Percentiles rank a stretch among this genome's conserved stretches.
Conservation (phyloP, 64 coral and sea anemone species). For the Hydrozoanthus tunicans region DNA sequence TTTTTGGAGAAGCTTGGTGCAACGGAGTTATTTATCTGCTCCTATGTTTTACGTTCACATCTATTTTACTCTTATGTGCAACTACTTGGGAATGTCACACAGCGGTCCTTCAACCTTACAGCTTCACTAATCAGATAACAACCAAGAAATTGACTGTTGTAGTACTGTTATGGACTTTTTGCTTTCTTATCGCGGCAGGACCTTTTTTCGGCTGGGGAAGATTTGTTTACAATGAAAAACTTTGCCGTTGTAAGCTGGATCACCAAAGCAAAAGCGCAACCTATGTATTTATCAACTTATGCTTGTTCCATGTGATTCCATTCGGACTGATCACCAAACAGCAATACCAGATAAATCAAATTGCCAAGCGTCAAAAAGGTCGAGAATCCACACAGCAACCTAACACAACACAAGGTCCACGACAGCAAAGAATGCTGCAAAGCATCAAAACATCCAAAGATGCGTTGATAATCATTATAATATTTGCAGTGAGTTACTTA, state of each 20-base stretch:
- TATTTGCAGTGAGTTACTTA: slow-evolving; percentile 25
- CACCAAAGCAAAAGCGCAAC: not conserved
- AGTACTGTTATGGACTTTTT: not conserved
- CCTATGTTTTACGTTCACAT: not conserved
- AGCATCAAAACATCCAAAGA: slow-evolving; percentile 24
- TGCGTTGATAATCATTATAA: slow-evolving; percentile 12
- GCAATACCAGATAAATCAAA: not conserved
- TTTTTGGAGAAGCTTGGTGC: slow-evolving; percentile 14
- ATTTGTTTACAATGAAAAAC: slow-evolving; percentile 17
- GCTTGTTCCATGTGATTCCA: not conserved
- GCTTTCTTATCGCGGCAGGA: not conserved
- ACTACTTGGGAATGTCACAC: slow-evolving; percentile 40
- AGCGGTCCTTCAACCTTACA: slow-evolving; percentile 19
- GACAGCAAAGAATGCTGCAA: not conserved
- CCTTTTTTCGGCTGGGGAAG: slow-evolving; percentile 1
- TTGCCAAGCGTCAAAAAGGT: not conserved
- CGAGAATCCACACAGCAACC: not conserved
- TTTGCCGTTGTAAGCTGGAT: slow-evolving; percentile 6
- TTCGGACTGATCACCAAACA: slow-evolving; percentile 4
- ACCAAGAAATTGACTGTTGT: not conserved
- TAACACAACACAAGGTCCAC: not conserved
- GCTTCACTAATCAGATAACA: not conserved
- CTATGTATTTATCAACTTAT: not conserved
- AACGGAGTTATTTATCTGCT: not conserved
- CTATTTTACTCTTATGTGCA: not conserved